Base-by-base conservation (phyloP, 2,113 vertebrate species). In the Cyanoramphus novaezelandiae region DNA sequence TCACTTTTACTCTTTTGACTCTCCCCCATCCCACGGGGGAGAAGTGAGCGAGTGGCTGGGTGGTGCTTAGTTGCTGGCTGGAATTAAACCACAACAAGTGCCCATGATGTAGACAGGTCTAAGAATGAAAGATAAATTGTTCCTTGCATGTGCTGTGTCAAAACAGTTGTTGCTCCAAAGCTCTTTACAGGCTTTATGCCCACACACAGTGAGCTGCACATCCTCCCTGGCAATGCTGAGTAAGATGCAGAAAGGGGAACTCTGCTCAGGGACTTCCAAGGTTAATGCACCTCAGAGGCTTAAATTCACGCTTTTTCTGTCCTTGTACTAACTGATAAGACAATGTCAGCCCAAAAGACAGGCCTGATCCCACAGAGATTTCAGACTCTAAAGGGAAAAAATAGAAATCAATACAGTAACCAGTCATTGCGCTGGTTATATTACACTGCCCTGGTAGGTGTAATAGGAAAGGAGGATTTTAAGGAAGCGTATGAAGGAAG, bases 131-230 rank as follows among this genome's bases (percentile, higher is more conserved):
- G 91, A 85, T 18, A 93, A 92, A 92, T 85, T 62, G 41, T 65
- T 88, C 68, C 78, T 63, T 91, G 86, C 74, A 74, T 53, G 63
- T 67, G 69, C 71, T 94, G 63, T 77, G 49, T 76, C 77, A 86
- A 82, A 90, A n/a, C 83, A 95, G 84, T 90, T 96, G 88, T 81
- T 92, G 60, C 62, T 95, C 75, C 92, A 96, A 94, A 96, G 94
- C 91, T 95, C 86, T 85, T 94, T 95, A 93, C 86, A 89, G 37
- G 80, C 92, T 96, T 95, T 93, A 86, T 95, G 96, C 93, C 96
- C 93, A 93, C 96, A 87, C 92, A 89, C 74, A 1, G 69, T 12
- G 70, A 95, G 78, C 96, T 65, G 80, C 52, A 91, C 74, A 91
- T 92, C 93, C 76, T 84, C 80, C 57, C 47, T 13, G 47, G 64